Conservation (phyloP, 1,140 invertebrate genomes). For the Lepidurus arcticus region DNA sequence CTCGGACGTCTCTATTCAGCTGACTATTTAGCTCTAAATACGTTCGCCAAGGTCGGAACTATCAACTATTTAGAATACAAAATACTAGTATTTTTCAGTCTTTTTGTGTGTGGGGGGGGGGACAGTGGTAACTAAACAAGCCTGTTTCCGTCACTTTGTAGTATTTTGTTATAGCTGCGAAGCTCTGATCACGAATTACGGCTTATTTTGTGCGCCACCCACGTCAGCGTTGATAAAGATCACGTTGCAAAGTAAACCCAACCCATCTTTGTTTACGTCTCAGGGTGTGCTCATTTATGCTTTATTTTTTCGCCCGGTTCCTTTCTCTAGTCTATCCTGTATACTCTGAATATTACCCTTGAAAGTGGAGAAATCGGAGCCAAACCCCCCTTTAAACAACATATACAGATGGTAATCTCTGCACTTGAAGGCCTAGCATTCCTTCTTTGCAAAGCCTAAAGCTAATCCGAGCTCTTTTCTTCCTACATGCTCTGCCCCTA, state of each 20-base stretch:
- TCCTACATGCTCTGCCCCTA: neutral
- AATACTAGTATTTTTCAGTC: neutral
- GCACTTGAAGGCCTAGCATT: neutral
- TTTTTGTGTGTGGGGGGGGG: too few species aligned
- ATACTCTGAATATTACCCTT: neutral
- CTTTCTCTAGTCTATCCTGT: neutral
- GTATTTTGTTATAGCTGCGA: neutral
- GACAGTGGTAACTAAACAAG: neutral
- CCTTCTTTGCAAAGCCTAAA: neutral
- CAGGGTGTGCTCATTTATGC: too few species aligned
- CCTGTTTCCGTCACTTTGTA: neutral
- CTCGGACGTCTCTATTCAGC: too few species aligned
- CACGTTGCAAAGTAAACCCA: too few species aligned
- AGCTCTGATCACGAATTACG: too few species aligned
- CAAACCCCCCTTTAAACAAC: neutral
- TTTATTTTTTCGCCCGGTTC: neutral
- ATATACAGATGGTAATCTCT: neutral
- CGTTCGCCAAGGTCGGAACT: too few species aligned
- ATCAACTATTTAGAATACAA: too few species aligned
- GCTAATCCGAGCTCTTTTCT: neutral
- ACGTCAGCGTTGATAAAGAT: too few species aligned
- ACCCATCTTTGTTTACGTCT: too few species aligned
- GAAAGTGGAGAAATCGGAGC: neutral
- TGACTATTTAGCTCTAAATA: too few species aligned
- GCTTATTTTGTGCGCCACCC: too few species aligned